Evolutionary conservation across 2,113 vertebrate genomes (phyloP).

Genomic region (Otis tarda): DNA sequence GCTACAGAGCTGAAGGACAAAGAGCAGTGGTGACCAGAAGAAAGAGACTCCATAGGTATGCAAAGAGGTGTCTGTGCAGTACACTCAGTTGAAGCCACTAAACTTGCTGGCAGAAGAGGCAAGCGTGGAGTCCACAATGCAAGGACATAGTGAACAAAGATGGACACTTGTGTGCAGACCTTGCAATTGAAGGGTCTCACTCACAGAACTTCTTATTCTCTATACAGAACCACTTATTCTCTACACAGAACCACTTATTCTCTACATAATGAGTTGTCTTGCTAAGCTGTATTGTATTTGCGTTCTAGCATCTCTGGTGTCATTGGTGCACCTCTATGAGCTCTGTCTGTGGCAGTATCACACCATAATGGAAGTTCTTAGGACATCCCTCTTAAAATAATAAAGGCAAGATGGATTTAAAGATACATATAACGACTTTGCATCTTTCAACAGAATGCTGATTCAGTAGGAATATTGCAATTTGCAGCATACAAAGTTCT

Average conservation of each 20-base stretch:
- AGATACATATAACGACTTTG: neutral
- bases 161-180: neutral
- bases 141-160: neutral
- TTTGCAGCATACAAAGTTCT: neutral
- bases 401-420: neutral
- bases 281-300: neutral
- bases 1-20: neutral
- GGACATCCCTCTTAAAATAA: neutral
- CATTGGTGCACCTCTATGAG: neutral
- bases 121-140: accelerated
- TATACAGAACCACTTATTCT: neutral
- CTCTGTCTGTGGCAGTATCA: neutral
- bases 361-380: neutral
- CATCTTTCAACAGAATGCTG: neutral
- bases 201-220: neutral
- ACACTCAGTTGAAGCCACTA: neutral
- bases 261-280: neutral
- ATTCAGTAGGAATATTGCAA: neutral
- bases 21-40: neutral
- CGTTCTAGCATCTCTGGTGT: neutral
- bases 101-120: neutral
- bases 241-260: neutral
- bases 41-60: neutral
- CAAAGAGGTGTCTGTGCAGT: neutral
- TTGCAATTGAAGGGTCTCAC: neutral